Conservation (phyloP, 2,113 vertebrate genomes). For the Gymnocephalus cernua region DNA sequence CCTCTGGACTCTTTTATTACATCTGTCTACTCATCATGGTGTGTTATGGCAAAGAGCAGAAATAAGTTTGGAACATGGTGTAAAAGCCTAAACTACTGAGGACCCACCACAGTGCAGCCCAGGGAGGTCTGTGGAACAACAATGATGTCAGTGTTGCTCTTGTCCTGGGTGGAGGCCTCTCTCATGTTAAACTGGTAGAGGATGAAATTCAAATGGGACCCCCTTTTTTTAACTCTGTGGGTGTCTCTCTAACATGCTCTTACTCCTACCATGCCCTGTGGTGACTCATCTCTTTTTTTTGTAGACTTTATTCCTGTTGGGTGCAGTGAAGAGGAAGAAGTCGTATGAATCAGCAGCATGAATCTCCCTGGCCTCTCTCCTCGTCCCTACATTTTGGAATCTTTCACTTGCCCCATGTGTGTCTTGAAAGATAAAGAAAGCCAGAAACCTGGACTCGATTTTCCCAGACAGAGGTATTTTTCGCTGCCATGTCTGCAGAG, state of each 20-base stretch:
- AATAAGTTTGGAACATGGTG: conserved; percentile 46
- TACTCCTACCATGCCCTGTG: not conserved
- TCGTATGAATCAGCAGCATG: conserved; percentile 24
- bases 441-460: conserved; percentile 42
- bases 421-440: conserved; percentile 66
- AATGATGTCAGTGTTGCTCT: conserved; percentile 68
- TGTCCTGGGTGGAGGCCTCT: conserved; percentile 55
- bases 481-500: conserved; percentile 59
- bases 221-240: not conserved
- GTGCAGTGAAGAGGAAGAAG: conserved; percentile 11
- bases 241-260: conserved; percentile 1
- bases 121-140: conserved; percentile 48
- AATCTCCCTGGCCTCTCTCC: conserved; percentile 26
- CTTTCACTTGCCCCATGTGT: conserved; percentile 38
- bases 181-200: not conserved
- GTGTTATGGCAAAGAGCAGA: conserved; percentile 44
- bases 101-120: conserved; percentile 59
- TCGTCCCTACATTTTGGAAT: conserved; percentile 31
- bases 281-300: not conserved
- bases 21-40: not conserved
- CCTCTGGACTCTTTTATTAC: not conserved
- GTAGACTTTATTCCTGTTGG: not conserved
- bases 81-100: conserved; percentile 11
- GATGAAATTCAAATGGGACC: conserved; percentile 19
- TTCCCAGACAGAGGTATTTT: conserved; percentile 60